phyloP scores from a whole-genome alignment of 2,113 vertebrate species.

The Pseudopipra pipra region DNA sequence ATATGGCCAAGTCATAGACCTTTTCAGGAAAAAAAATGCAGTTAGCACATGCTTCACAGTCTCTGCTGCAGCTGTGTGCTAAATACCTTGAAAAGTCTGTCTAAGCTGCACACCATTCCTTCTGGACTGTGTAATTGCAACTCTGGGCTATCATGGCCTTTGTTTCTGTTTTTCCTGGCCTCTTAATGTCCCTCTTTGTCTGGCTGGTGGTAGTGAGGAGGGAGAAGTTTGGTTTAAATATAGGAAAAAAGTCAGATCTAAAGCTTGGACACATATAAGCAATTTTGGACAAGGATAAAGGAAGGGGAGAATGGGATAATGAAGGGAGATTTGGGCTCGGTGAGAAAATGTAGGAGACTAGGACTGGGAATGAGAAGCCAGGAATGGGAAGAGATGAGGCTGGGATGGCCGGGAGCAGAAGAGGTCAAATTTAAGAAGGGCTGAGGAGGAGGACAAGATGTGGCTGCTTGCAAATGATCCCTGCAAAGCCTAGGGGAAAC shows the following conservation, averaged over 20 bases:
- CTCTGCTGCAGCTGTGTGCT: neutral
- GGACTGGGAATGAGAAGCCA: neutral
- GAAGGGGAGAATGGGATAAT: neutral
- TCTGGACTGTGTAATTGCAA: neutral
- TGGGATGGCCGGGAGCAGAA: neutral
- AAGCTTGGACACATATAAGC: rapidly evolving
- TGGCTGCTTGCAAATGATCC: rapidly evolving
- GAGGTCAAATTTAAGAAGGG: neutral
- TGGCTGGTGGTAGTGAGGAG: neutral
- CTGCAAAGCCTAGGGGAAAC: neutral
- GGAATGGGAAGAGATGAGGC: neutral
- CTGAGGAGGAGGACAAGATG: neutral
- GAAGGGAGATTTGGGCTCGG: neutral
- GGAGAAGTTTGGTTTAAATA: neutral
- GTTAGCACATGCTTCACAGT: neutral
- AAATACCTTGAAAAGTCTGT: neutral
- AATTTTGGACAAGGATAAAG: neutral
- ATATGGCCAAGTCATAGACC: neutral
- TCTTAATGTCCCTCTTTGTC: neutral
- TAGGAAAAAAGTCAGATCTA: neutral
- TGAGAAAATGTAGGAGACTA: neutral
- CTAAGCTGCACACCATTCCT: neutral
- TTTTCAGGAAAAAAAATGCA: constrained; percentile 6
- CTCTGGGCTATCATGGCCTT: neutral
- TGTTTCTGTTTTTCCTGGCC: neutral